A percentile compares a stretch with the other conserved stretches of the same genome.
phyloP scores from a whole-genome alignment of 2,113 vertebrate species.

The Opisthocomus hoazin region DNA sequence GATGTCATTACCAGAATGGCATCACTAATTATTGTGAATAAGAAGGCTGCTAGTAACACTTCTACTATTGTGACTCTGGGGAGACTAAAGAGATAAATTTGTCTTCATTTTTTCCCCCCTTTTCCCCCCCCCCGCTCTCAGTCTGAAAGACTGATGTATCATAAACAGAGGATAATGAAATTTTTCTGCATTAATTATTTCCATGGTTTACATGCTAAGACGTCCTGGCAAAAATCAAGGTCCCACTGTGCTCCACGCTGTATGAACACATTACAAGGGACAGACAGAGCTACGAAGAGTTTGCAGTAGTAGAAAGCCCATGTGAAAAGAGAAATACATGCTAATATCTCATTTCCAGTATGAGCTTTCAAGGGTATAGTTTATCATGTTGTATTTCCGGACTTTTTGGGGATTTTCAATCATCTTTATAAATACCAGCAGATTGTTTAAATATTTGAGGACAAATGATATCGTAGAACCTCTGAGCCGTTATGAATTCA shows the following conservation, averaged over 20 bases:
- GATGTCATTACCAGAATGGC: background rate
- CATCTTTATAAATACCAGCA: background rate
- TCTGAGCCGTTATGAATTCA: background rate
- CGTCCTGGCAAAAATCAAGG: background rate
- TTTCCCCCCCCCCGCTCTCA: rapidly evolving
- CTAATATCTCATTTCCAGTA: background rate
- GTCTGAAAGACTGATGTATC: background rate
- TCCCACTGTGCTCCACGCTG: background rate
- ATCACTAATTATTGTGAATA: background rate
- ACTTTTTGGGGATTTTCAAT: background rate
- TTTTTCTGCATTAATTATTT: background rate
- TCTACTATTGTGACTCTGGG: background rate
- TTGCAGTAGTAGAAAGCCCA: background rate
- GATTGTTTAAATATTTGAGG: background rate
- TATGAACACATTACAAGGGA: background rate
- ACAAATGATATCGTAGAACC: background rate
- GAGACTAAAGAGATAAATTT: background rate
- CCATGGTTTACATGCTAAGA: background rate
- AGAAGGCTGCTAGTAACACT: background rate
- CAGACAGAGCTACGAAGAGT: background rate
- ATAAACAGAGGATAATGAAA: background rate
- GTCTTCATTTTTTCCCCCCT: rapidly evolving
- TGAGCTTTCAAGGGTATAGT: background rate
- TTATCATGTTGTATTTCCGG: background rate
- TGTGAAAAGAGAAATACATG: background rate